phyloP scores from a whole-genome alignment of 1,140 invertebrate species.

The Megalonaias nervosa region DNA sequence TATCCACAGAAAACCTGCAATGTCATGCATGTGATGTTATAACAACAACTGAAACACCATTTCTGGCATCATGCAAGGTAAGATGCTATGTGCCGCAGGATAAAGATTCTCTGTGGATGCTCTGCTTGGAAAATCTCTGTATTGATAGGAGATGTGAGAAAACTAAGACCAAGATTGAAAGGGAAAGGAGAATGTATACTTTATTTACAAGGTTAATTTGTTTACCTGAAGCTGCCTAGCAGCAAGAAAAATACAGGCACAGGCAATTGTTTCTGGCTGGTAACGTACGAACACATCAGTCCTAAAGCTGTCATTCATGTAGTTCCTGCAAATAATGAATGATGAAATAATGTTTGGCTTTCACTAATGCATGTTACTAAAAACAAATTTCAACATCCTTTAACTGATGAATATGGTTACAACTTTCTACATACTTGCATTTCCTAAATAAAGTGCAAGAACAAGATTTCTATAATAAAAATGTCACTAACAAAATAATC shows the following conservation, averaged over 20 bases:
- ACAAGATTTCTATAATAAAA: too few species aligned
- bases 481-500: too few species aligned
- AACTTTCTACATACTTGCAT: too few species aligned
- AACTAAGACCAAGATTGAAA: background rate
- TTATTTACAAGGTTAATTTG: background rate
- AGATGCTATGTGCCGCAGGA: background rate
- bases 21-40: too few species aligned
- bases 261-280: slow-evolving; percentile 97
- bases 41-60: background rate
- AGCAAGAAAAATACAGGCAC: slow-evolving; percentile 97
- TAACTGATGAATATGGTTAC: too few species aligned
- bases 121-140: background rate
- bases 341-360: too few species aligned
- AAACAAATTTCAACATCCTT: too few species aligned
- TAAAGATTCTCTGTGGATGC: background rate
- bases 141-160: background rate
- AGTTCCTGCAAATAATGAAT: slow-evolving; percentile 80
- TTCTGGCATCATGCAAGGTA: background rate
- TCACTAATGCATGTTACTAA: too few species aligned
- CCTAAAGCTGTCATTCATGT: slow-evolving; percentile 98
- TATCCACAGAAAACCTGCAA: too few species aligned
- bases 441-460: too few species aligned
- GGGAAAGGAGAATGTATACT: background rate
- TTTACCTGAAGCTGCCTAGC: slow-evolving; percentile 84
- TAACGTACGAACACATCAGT: slow-evolving; percentile 98